Percentiles rank a stretch among this genome's conserved stretches.
Evolutionary conservation across 2,888 invertebrate genomes (phyloP).

Genomic region (Amblyjoppa proteus): DNA sequence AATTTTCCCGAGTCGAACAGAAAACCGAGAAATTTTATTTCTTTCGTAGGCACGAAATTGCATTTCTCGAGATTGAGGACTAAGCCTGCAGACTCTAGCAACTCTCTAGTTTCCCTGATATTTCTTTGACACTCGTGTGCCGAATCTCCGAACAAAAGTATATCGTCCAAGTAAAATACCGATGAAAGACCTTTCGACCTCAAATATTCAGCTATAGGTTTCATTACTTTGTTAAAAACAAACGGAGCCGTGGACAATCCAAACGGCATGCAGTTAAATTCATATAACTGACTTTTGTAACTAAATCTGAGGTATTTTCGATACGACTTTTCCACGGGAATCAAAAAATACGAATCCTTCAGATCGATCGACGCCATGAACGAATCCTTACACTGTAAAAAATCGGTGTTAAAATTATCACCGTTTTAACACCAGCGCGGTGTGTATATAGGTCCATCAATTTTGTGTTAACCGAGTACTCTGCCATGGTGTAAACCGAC

Average conservation of each 20-base stretch:
- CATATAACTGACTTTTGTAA: constrained; percentile 8
- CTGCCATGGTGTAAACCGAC: no score
- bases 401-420: no score
- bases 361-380: constrained; percentile 23
- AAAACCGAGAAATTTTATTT: constrained; percentile 40
- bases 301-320: constrained; percentile 29
- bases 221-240: constrained; percentile 20
- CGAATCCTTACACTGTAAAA: neutral
- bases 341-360: constrained; percentile 46
- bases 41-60: constrained; percentile 2
- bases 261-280: constrained; percentile 26
- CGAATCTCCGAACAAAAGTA: neutral
- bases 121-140: constrained; percentile 6
- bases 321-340: constrained; percentile 25
- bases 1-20: constrained; percentile 15
- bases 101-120: constrained; percentile 3
- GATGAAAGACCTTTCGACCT: constrained; percentile 27
- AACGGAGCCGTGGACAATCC: constrained; percentile 28
- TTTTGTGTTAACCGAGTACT: no score
- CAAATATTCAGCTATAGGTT: constrained; percentile 7
- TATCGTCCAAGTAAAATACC: constrained; percentile 25
- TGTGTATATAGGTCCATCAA: no score
- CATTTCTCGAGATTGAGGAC: constrained; percentile 16
- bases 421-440: no score
- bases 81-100: neutral